Percentiles rank a stretch among this genome's conserved stretches.
These are phyloP conservation scores for Dusona sp. DNA, from an alignment of 2,888 invertebrate species.

Conservation along the genomic window DNA sequence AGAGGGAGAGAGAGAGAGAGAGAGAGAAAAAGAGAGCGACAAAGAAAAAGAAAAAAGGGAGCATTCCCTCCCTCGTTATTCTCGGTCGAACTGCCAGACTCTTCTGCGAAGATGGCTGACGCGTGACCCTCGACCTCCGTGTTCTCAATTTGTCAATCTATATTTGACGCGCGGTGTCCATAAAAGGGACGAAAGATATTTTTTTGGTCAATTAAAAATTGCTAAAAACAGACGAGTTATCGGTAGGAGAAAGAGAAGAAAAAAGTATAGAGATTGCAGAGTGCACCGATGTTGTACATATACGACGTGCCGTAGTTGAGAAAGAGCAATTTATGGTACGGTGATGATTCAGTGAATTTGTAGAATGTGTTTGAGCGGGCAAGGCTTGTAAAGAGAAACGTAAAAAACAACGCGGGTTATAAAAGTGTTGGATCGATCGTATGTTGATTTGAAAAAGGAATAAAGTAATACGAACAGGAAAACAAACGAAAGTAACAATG, in stretches of 20 bases:
- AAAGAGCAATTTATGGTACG: conserved; percentile 5
- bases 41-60: conserved; percentile 21
- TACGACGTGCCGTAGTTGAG: conserved; percentile 78
- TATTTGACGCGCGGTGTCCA: not conserved
- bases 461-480: not conserved
- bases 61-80: conserved; percentile 45
- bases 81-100: conserved; percentile 44
- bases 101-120: conserved; percentile 66
- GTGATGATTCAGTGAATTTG: conserved; percentile 29
- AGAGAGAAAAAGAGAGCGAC: conserved; percentile 32
- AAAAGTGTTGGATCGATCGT: not conserved
- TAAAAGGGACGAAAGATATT: not conserved
- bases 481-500: conserved; percentile 73
- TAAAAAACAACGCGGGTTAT: not conserved
- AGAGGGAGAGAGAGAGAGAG: too few species aligned
- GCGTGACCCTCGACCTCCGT: conserved; percentile 59
- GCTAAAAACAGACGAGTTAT: not conserved
- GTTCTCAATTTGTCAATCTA: conserved; percentile 42
- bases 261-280: conserved; percentile 17
- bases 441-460: not conserved
- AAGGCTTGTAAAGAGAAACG: not conserved
- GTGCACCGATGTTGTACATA: conserved; percentile 69
- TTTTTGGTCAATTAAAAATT: not conserved
- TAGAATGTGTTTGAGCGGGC: conserved; percentile 17
- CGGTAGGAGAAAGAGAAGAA: not conserved